Conservation (phyloP, 2,797 vertebrate species). For the Thaleichthys pacificus region DNA sequence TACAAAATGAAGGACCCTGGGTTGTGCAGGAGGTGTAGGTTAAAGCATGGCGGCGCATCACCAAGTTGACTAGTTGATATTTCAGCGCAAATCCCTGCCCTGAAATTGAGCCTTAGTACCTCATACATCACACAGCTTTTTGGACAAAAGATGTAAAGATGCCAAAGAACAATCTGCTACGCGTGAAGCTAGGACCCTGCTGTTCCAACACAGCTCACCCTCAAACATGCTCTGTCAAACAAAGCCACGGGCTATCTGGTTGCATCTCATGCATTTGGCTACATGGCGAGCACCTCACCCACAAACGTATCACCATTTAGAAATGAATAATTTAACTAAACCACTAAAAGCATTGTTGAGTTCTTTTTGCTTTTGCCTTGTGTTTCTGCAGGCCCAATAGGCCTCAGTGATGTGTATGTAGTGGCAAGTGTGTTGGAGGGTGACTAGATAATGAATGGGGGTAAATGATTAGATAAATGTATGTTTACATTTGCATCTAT, state of each 20-base stretch:
- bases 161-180: background rate
- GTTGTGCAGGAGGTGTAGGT: no score
- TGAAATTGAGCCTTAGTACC: no score
- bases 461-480: constrained; percentile 4
- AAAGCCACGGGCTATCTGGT: background rate
- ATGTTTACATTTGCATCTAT: background rate
- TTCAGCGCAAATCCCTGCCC: no score
- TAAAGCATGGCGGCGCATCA: no score
- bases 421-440: background rate
- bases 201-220: background rate
- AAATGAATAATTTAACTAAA: background rate
- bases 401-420: background rate
- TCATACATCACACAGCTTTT: background rate
- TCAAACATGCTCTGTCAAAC: background rate
- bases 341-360: background rate
- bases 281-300: background rate
- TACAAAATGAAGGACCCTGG: no score
- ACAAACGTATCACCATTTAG: background rate
- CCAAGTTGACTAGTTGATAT: no score
- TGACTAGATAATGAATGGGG: background rate
- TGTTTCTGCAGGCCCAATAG: background rate
- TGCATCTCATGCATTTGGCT: background rate
- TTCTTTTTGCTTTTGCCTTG: constrained; percentile 1
- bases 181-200: background rate
- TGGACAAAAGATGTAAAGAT: background rate